Percentiles rank a stretch among this genome's conserved stretches.
phyloP scores from a whole-genome alignment of 2,113 vertebrate genomes.

The Speoplatyrhinus poulsoni region DNA sequence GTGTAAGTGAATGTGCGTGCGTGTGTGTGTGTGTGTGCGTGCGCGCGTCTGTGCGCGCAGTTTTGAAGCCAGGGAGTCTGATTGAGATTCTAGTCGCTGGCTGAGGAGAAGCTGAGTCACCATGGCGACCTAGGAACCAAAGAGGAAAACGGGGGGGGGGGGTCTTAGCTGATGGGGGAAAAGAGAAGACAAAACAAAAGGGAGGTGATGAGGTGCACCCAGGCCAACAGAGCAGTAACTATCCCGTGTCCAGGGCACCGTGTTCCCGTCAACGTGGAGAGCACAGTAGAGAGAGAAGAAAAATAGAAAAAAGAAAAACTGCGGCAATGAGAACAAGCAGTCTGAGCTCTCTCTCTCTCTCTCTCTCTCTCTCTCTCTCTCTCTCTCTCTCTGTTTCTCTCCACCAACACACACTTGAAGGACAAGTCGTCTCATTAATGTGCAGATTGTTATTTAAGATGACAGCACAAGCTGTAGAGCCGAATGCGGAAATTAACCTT shows the following conservation, averaged over 20 bases:
- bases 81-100: constrained; percentile 61
- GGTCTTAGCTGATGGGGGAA: constrained; percentile 8
- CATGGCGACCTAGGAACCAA: constrained; percentile 60
- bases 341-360: background rate
- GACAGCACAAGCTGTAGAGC: background rate
- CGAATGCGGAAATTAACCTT: background rate
- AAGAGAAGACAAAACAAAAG: background rate
- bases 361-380: background rate
- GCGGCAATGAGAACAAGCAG: no score
- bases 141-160: constrained; percentile 33
- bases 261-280: no score
- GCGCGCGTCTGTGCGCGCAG: constrained; percentile 22
- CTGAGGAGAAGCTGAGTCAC: constrained; percentile 65
- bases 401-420: background rate
- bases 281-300: background rate
- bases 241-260: no score
- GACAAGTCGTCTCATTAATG: background rate
- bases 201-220: background rate
- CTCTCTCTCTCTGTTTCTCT: background rate
- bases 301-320: no score
- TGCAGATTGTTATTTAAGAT: background rate
- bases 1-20: constrained; percentile 4
- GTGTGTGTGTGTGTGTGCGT: constrained; percentile 12
- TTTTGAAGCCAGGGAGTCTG: constrained; percentile 28
- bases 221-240: no score